Base-by-base conservation (phyloP, 1,140 invertebrate genomes). In the Drosophila takahashii region DNA sequence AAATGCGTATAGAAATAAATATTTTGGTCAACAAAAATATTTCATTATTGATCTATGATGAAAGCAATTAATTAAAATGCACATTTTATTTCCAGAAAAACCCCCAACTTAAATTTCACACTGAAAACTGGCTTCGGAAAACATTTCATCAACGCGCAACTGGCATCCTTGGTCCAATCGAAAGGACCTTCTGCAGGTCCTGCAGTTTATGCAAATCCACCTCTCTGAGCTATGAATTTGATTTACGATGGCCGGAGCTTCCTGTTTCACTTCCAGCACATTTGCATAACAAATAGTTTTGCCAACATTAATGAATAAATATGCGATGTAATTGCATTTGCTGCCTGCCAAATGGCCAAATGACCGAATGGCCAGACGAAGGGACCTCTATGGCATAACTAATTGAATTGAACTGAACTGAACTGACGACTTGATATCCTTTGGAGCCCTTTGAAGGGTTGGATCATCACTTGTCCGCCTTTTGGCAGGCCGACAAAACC, bases 201-300 rank as follows among this genome's bases (percentile, higher is more conserved):
- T 22, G 29, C 34, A 16, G 18, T n/a, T 67, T 50, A 61, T 80
- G 54, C 77, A 80, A 79, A 34, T 62, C 50, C 32, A 15, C 9
- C 37, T 56, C 18, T 15, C 29, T 51, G 42, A 74, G 59, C 79
- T 74, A 81, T 81, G 79, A 81, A 83, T 78, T 75, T 79, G 77
- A 83, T 83, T 79, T 84, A 76, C 50, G 53, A 48, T 70, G 57
- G 42, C 41, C 27, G 15, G 22, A 39, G 69, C 70, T 67, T 71
- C 64, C 53, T 45, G 36, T 29, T 72, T 72, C 45, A 71, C 66
- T 60, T 39, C 45, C 32, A 72, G 65, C 39, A 48, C 41, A 67
- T 72, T 72, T 73, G 44, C 56, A 73, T 72, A 72, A 36, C 37
- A 73, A 60, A 72, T 59, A 32, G 39, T 73, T 73, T 56, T 36